phyloP scores from a whole-genome alignment of 2,113 vertebrate genomes.

The Erythrolamprus reginae region DNA sequence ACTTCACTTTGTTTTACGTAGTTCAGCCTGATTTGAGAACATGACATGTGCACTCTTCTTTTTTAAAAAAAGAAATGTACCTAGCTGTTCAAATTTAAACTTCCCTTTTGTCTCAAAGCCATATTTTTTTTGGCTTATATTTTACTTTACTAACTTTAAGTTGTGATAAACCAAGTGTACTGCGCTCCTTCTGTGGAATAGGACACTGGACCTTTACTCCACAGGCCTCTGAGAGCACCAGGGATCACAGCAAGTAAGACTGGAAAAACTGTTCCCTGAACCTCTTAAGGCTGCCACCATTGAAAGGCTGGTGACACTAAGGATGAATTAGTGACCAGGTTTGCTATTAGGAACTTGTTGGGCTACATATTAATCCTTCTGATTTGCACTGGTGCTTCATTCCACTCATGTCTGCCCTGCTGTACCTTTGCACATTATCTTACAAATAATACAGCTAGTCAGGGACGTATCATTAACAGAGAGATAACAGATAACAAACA shows the following conservation, averaged over 20 bases:
- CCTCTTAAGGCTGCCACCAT: not conserved
- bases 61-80: not conserved
- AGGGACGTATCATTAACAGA: conserved; percentile 49
- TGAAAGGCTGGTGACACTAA: not conserved
- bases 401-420: conserved; percentile 39
- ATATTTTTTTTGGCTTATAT: not conserved
- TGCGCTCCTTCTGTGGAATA: not conserved
- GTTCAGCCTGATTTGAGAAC: not conserved
- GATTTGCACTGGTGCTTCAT: conserved; percentile 48
- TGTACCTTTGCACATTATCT: conserved; percentile 48
- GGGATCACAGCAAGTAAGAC: not conserved
- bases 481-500: conserved; percentile 19
- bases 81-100: not conserved
- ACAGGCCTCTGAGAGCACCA: not conserved
- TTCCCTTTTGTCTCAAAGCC: not conserved
- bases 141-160: not conserved
- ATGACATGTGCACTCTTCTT: not conserved
- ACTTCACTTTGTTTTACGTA: not conserved
- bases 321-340: not conserved
- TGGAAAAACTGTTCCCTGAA: not conserved
- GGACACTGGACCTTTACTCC: not conserved
- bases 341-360: not conserved
- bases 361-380: conserved; percentile 52
- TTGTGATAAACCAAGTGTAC: not conserved
- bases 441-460: conserved; percentile 38